Evolutionary conservation across 2,888 invertebrate genomes (phyloP), one percentile per base, ranked within the genome.

Genomic region (Vanessa cardui): DNA sequence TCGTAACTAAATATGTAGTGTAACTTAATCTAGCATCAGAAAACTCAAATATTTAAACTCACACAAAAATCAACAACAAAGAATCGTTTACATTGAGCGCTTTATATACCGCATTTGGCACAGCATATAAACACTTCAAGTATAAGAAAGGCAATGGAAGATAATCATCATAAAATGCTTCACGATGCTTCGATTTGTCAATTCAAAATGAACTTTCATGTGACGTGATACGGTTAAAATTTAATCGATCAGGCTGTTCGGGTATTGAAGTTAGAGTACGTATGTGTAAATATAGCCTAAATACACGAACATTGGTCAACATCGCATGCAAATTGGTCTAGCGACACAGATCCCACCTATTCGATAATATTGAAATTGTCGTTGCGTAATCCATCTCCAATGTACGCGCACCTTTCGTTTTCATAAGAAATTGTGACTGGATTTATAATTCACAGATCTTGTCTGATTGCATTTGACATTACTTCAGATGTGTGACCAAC

Each of bases 301-400:
- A 80, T 75, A 81, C 73, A 78, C 70, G 74, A 70, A 69, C 74
- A 76, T 87, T 86, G 84, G 86, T 84, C 84, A 89, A 88, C 80
- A 72, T 62, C 74, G 75, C 78, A 83, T 87, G 83, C 82, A 89
- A 83, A 85, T 79, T 81, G 76, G 73, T 80, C 73, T 72, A 72
- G 72, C 83, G 83, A 81, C 87, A 88, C 80, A 87, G 87, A 89
- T 89, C 83, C 81, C 83, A 82, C 80, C 77, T 81, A 79, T 82
- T 77, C 79, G 88, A 89, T 89, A 87, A 84, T 88, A 88, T 86
- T 82, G 83, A 83, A 86, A 82, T 81, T 79, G 77, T 70, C 75
- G 73, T 88, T 88, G 81, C 84, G 79, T 83, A 83, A 86, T 64
- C 47, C 62, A 77, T 79, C 66, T 81, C 74, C 80, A 83, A 72